Evolutionary conservation across 2,797 vertebrate species (phyloP), one percentile per base, ranked within the genome.

Genomic region (Propithecus deckenii): DNA sequence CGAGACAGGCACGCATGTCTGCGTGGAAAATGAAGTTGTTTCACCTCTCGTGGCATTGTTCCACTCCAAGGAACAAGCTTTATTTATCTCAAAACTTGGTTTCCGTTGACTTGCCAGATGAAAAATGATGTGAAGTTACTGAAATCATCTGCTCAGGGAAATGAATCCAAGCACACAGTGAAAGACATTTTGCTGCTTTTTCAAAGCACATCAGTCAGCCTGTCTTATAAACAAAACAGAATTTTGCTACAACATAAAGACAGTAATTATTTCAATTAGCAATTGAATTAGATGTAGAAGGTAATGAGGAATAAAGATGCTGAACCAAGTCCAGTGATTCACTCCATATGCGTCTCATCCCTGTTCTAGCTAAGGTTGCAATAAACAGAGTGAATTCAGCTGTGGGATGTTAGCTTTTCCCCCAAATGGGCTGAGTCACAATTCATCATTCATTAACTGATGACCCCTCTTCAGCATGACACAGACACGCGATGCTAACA

Each of bases 11-110:
- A 99, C 48, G 97, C 97, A 95, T 90, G 98, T 98, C 99, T 97
- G 98, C 97, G 4, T 98, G 98, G 96, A 99, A 99, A 92, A 99
- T 97, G 5, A 98, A 99, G 93, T 97, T 98, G 97, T 99, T 99
- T 97, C 92, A 88, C 99, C 98, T 94, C 98, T 98, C 25, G 97
- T 98, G 61, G 99, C 98, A 48, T 96, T 98, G 95, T 99, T 99
- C 98, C 98, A 98, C 97, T 99, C 98, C 14, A 97, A 80, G 0
- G 98, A 99, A 84, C 99, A 98, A 50, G 99, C 98, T 41, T 99
- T 97, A 76, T 99, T 98, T 48, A 98, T 90, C 79, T 88, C 98
- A 98, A 97, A 99, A 99, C 50, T 98, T 99, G 57, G 98, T 98
- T 80, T 98, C 98, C 50, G 98, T 99, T 38, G 96, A 98, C 89